phyloP scores from a whole-genome alignment of 2,113 vertebrate species.

The Phalacrocorax brasilianus region DNA sequence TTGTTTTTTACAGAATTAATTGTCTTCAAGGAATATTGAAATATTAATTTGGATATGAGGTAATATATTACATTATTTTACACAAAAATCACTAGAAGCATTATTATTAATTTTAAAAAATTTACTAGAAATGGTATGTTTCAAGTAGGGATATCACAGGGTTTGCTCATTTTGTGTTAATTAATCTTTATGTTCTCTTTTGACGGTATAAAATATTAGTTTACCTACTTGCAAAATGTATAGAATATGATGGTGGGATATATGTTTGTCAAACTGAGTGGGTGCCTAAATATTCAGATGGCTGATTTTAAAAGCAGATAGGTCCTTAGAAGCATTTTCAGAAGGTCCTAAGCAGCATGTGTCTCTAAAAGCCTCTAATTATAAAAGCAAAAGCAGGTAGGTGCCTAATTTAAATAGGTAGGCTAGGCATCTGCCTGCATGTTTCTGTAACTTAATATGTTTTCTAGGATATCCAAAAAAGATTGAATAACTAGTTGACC shows the following conservation, averaged over 20 bases:
- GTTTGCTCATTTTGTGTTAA: background rate
- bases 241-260: background rate
- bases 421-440: background rate
- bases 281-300: background rate
- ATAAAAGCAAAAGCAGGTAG: background rate
- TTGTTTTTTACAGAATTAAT: background rate
- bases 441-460: background rate
- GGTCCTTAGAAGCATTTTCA: background rate
- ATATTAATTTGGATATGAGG: background rate
- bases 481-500: background rate
- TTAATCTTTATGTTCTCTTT: background rate
- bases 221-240: background rate
- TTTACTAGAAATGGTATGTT: background rate
- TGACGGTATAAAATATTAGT: background rate
- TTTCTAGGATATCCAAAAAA: background rate
- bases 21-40: background rate
- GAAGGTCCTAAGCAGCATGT: background rate
- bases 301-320: background rate
- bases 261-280: background rate
- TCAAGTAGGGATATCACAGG: background rate
- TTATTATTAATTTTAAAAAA: background rate
- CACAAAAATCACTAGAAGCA: background rate
- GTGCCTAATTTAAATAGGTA: constrained; percentile 3
- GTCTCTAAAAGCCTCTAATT: background rate
- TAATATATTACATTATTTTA: background rate